A percentile compares a stretch with the other conserved stretches of the same genome.
These are phyloP conservation scores for Hyppa rectilinea DNA, from an alignment of 2,888 invertebrate genomes.

Conservation along the genomic window DNA sequence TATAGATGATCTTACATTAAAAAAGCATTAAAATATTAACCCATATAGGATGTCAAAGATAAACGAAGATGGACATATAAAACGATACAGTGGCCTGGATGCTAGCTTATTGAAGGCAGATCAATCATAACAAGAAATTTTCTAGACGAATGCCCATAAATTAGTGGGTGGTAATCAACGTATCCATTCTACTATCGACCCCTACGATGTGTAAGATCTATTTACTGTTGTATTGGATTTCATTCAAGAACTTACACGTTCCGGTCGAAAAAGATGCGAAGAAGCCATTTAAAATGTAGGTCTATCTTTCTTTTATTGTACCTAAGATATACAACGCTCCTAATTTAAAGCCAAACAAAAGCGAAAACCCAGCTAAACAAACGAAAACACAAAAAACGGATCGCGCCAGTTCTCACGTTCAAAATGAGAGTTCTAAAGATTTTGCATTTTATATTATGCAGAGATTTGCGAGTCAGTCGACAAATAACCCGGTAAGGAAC, in stretches of 20 bases:
- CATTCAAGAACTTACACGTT: too few species aligned
- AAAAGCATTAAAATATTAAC: too few species aligned
- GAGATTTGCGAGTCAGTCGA: conserved; percentile 61
- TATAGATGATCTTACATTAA: not conserved
- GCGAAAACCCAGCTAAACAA: conserved; percentile 23
- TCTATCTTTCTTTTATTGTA: conserved; percentile 2
- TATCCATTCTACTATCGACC: conserved; percentile 47
- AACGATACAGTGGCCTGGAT: conserved; percentile 28
- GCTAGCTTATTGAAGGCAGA: conserved; percentile 42
- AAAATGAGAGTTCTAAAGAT: conserved; percentile 56
- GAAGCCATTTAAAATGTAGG: not conserved
- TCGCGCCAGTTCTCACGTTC: conserved; percentile 64
- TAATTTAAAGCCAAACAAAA: conserved; percentile 36
- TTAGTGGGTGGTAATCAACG: conserved; percentile 59
- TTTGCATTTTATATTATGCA: conserved; percentile 68
- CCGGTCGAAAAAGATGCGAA: too few species aligned
- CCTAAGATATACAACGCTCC: conserved; percentile 11
- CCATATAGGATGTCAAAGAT: not conserved
- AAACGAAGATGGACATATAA: conserved; percentile 26
- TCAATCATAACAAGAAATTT: conserved; percentile 58
- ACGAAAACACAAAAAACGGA: conserved; percentile 53
- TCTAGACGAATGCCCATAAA: conserved; percentile 59
- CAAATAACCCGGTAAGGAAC: conserved; percentile 60
- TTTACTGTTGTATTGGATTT: too few species aligned
- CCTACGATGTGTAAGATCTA: conserved; percentile 40